These are phyloP conservation scores for Caenorhabditis parvicauda DNA, from an alignment of 2,888 invertebrate species.

Conservation along the genomic window DNA sequence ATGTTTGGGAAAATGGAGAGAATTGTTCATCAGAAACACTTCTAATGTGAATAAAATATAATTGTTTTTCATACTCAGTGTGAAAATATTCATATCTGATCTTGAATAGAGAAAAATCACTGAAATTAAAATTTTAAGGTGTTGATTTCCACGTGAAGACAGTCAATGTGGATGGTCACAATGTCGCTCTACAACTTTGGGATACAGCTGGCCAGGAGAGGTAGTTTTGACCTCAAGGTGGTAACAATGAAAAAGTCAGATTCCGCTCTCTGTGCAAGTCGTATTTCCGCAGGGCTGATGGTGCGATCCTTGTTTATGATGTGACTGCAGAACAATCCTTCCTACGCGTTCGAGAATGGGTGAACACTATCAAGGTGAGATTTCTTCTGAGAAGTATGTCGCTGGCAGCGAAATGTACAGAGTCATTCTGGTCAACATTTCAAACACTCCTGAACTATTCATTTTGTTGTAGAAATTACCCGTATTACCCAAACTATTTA, in stretches of 20 bases:
- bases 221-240: slow-evolving; percentile 38
- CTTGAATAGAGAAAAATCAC: neutral
- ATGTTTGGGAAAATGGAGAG: too few relatives aligned
- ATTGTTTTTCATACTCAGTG: too few relatives aligned
- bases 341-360: slow-evolving; percentile 70
- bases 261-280: slow-evolving; percentile 71
- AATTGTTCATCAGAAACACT: too few relatives aligned
- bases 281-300: slow-evolving; percentile 71
- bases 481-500: too few relatives aligned
- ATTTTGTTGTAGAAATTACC: too few relatives aligned
- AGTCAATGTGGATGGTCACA: slow-evolving; percentile 67
- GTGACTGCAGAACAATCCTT: slow-evolving; percentile 70
- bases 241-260: slow-evolving; percentile 45
- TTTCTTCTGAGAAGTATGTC: neutral
- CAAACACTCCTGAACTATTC: too few relatives aligned
- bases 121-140: too few relatives aligned
- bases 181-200: slow-evolving; percentile 68
- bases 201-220: slow-evolving; percentile 71
- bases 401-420: neutral
- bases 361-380: slow-evolving; percentile 68
- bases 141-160: slow-evolving; percentile 70
- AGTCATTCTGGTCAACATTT: too few relatives aligned
- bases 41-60: too few relatives aligned
- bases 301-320: slow-evolving; percentile 70
- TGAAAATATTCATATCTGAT: too few relatives aligned